Evolutionary conservation across 1,140 invertebrate species (phyloP), one percentile per base, ranked within the genome.

Genomic region (Hetaerina americana): DNA sequence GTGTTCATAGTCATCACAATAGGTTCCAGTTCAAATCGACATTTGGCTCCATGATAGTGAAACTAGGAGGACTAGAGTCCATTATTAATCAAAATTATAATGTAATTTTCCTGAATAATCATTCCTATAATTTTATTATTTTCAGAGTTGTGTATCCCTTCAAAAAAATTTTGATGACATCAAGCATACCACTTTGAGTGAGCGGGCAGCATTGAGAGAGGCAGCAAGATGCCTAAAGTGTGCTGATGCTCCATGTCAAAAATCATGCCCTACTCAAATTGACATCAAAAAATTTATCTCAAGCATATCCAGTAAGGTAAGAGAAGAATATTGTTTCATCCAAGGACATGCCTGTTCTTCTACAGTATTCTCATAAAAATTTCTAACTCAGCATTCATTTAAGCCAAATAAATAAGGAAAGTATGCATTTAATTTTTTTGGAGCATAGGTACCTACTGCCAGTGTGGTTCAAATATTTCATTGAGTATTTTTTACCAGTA

Each of bases 211-310:
- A 0, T 79, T 99, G 18, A 87, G 85, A 73, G 97, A 99, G 82
- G 94, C 97, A 0, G 87, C 89, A 0, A 85, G 96, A 70, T 98
- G 96, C 79, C 82, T 99, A 8, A 99, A 99, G 81, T 99, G 97
- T 82, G 96, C 93, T 0, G 97, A 99, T 83, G 96, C 97, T 0
- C 97, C 97, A 0, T 99, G 97, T 79, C 97, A 99, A 82, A 99
- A 99, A 81, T 95, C 93, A 5, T 99, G 97, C 78, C 97, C 97
- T 0, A 99, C 97, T 0, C 95, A 98, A 80, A 81, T 99, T 29
- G 97, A 99, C 78, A 89, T 99, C 68, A 99, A 99, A 81, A 88
- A 89, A 27, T 99, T 99, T 78, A 99, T 99, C 68, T 94, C 92
- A 0, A 95, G 93, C 77, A 99, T 99, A 76, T 87, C 95, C 31